Evolutionary conservation across 2,113 vertebrate species (phyloP), one percentile per base, ranked within the genome.

Genomic region (Trochalopteron elliotii): DNA sequence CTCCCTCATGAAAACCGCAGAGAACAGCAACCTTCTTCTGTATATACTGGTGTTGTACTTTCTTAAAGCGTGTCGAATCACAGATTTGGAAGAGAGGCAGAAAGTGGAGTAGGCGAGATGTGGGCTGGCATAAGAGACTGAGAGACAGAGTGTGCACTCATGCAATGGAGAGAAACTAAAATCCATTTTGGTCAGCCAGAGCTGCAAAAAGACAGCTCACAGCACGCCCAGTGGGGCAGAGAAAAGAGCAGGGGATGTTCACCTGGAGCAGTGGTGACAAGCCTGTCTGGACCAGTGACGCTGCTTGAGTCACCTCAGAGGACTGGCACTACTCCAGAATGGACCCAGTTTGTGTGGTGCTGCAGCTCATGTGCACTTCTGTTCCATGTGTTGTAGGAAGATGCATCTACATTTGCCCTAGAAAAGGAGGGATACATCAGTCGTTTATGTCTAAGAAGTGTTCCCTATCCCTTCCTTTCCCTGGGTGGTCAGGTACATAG

Each of bases 101-200:
- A 80, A 45, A 89, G 7, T 15, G 7, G 49, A 64, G 9, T 2
- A 72, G 53, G 14, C 0, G 2, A 71, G 16, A 42, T 0, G 2
- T 12, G 25, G 4, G 70, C 28, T 39, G 78, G 14, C 9, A 64
- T 68, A 64, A 76, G 79, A 83, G 33, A 13, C 16, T 25, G 65
- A 28, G 31, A 67, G 45, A 52, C 23, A 15, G 20, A 33, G 22
- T 37, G n/a, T 55, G 8, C 11, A 4, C 42, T 42, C 20, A 1
- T 57, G 53, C 50, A 40, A 2, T 12, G 42, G 37, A 33, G 21
- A 76, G 49, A 82, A 82, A 49, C 56, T 4, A 22, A 76, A 61
- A 61, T 40, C 11, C 30, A 12, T 84, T 87, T 82, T 64, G 49
- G 40, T 27, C 35, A 68, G 44, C 52, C 31, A 65, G 14, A 75